A percentile compares a stretch with the other conserved stretches of the same genome.
These are phyloP conservation scores for Pristionchus japonicus DNA, from an alignment of 2,888 invertebrate species.

Conservation along the genomic window DNA sequence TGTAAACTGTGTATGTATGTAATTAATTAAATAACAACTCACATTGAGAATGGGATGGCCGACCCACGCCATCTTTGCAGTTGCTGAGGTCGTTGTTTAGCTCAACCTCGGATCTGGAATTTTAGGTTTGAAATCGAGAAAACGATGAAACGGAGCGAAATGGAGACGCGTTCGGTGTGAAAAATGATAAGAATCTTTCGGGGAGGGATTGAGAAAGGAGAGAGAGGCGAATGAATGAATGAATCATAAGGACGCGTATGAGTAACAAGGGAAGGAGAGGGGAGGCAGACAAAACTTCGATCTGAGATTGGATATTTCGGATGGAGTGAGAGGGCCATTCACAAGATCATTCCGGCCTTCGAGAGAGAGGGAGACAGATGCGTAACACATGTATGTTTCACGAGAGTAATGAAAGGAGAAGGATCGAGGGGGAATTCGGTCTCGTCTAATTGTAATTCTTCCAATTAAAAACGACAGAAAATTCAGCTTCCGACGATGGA, in stretches of 20 bases:
- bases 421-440: background rate
- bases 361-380: background rate
- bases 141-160: background rate
- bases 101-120: background rate
- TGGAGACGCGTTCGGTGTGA: background rate
- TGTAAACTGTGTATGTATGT: background rate
- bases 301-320: background rate
- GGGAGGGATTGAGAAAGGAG: background rate
- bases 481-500: too few species aligned
- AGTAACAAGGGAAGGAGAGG: background rate
- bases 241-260: background rate
- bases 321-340: background rate
- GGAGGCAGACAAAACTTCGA: slow-evolving; percentile 11
- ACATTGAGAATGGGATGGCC: slow-evolving; percentile 49
- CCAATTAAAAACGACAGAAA: background rate
- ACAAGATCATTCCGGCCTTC: background rate
- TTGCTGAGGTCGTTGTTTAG: background rate
- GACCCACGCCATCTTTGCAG: background rate
- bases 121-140: background rate
- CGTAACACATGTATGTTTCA: background rate
- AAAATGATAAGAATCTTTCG: slow-evolving; percentile 9
- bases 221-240: slow-evolving; percentile 18
- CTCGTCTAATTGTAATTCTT: too few species aligned
- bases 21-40: slow-evolving; percentile 8
- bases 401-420: background rate